These are phyloP conservation scores for Aplysia californica DNA, from an alignment of 1,140 invertebrate species.

Conservation along the genomic window DNA sequence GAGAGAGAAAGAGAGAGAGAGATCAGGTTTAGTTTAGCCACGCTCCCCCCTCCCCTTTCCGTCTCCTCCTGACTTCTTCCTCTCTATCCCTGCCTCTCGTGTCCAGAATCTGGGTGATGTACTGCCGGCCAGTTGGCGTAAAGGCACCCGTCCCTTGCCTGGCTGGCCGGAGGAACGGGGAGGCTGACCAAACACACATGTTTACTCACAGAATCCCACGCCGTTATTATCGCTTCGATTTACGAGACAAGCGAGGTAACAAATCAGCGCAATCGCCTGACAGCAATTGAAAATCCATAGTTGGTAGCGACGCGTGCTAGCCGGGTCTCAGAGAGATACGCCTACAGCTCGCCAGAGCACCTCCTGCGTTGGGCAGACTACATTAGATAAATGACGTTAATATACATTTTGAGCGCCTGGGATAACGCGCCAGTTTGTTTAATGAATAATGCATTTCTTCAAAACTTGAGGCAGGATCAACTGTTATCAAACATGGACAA, in stretches of 20 bases:
- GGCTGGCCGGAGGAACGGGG: background rate
- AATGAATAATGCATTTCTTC: background rate
- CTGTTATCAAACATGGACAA: background rate
- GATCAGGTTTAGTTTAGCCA: no score
- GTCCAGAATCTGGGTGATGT: no score
- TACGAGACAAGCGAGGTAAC: constrained; percentile 7
- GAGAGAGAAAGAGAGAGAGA: no score
- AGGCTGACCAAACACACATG: constrained; percentile 2
- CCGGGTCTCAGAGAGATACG: background rate
- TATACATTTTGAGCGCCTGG: background rate
- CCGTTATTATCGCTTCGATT: constrained; percentile 14
- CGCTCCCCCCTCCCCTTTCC: no score
- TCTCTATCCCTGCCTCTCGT: no score
- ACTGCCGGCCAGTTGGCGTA: background rate
- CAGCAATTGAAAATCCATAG: constrained; percentile 7
- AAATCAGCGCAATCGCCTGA: background rate
- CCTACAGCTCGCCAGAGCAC: no score
- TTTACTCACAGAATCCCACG: background rate
- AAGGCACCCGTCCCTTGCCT: background rate
- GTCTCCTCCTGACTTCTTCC: no score
- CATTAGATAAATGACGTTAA: background rate
- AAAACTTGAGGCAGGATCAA: background rate
- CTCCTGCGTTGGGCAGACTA: background rate
- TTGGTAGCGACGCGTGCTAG: background rate
- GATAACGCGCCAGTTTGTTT: background rate